Percentiles rank a stretch among this genome's conserved stretches.
phyloP scores from a whole-genome alignment of 2,888 invertebrate genomes.

The Boloria selene region DNA sequence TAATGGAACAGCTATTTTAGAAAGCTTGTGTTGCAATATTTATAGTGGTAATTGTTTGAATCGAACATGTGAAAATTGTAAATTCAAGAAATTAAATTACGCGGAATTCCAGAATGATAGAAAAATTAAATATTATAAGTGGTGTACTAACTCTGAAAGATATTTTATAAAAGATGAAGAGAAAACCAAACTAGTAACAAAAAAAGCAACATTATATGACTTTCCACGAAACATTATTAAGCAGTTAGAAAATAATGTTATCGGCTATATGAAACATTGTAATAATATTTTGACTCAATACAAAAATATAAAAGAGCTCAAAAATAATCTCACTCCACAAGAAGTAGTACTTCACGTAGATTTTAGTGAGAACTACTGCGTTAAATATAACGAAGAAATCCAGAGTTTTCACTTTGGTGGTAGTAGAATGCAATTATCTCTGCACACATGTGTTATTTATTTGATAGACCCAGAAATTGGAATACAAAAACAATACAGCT shows the following conservation, averaged over 20 bases:
- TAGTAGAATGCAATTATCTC: constrained; percentile 27
- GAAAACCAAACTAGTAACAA: constrained; percentile 27
- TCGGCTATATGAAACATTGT: constrained; percentile 18
- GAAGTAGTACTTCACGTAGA: constrained; percentile 12
- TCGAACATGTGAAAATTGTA: constrained; percentile 31
- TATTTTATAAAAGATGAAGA: constrained; percentile 27
- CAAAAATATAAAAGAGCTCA: constrained; percentile 3
- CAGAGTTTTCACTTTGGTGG: constrained; percentile 34
- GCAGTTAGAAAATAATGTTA: constrained; percentile 14
- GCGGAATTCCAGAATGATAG: constrained; percentile 33
- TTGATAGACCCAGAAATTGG: too few relatives aligned
- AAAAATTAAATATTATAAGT: constrained; percentile 28
- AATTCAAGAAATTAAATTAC: constrained; percentile 27
- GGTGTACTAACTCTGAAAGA: constrained; percentile 24
- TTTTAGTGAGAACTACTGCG: constrained; percentile 33
- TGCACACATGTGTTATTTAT: constrained; percentile 29
- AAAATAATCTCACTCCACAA: not conserved
- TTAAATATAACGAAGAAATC: constrained; percentile 30
- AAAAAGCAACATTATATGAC: constrained; percentile 11
- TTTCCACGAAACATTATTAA: constrained; percentile 12
- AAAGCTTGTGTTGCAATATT: constrained; percentile 36
- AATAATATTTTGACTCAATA: constrained; percentile 16
- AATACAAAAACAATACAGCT: not conserved
- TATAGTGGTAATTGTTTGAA: constrained; percentile 35
- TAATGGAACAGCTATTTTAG: constrained; percentile 30